Base-by-base conservation (phyloP, 2,888 invertebrate species). In the Dendrolimus pini region DNA sequence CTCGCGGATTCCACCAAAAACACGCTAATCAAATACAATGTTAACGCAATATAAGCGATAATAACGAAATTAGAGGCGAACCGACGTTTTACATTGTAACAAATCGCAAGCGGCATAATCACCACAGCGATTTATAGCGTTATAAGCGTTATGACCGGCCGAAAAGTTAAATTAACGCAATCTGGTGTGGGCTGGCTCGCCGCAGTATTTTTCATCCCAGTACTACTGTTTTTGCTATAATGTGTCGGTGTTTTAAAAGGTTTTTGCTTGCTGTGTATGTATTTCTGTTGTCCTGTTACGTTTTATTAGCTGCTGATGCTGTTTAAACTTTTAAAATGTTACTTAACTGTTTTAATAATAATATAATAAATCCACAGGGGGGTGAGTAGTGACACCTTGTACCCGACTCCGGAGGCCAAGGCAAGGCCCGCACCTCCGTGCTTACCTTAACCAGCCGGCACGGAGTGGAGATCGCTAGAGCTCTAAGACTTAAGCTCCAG, bases 91-190 rank as follows among this genome's bases (percentile, higher is more conserved):
- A 47, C 47, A 56, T 9, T 56, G 41, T 61, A 54, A 61, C 61
- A 59, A 61, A 61, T 59, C 55, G 58, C 52, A 54, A 54, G 47
- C 42, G 41, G 41, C 57, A 56, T 59, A 59, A 61, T 57, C 58
- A 54, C 54, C 13, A 54, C 61, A 54, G 54, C 56, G 59, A 61
- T 61, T 61, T 61, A 61, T 61, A 30, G 56, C 61, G 55, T 60
- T 60, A 58, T 59, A 57, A 61, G 47, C 53, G 57, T 59, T 59
- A 61, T 58, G 56, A 56, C 57, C 62, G 65, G 58, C 65, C 66
- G 67, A 69, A 70, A 71, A 71, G 65, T 72, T 68, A 67, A 71
- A 74, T 72, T 70, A 72, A 60, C 65, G 57, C 69, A 69, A 72
- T 70, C 62, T 68, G 72, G 63, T 64, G 62, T 56, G 56, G 57